Conservation (phyloP, 2,113 vertebrate species). For the Hippotragus niger region DNA sequence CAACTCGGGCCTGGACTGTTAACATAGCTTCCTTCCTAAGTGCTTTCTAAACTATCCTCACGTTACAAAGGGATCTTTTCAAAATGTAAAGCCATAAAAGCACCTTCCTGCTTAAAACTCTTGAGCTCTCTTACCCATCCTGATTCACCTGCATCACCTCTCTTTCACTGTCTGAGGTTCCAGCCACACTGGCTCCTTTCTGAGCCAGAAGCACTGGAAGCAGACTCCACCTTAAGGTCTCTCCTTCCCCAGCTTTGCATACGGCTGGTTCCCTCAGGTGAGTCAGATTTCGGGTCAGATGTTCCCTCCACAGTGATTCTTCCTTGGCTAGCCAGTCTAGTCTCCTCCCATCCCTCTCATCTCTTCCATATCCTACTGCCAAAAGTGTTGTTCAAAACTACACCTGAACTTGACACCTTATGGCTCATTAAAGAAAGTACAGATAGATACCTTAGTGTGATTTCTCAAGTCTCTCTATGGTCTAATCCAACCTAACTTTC, state of each 20-base stretch:
- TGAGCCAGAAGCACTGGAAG: background rate
- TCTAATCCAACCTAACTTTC: background rate
- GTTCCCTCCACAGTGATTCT: too few species aligned
- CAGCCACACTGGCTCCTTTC: background rate
- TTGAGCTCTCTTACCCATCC: background rate
- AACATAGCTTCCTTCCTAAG: background rate
- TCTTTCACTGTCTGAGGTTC: background rate
- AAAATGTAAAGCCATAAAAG: background rate
- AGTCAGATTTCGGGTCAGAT: background rate
- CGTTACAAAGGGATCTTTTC: background rate
- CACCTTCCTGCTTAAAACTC: background rate
- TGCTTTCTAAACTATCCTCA: background rate
- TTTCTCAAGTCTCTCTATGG: background rate
- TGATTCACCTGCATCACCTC: background rate
- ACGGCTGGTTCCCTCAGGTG: background rate
- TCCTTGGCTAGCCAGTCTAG: background rate
- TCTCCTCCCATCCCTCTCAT: background rate
- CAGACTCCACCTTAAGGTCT: background rate
- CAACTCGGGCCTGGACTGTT: background rate
- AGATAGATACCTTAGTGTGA: background rate
- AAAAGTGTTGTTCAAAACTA: background rate
- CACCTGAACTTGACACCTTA: background rate
- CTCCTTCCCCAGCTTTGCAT: background rate
- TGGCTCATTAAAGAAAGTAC: background rate
- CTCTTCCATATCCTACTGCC: background rate